These are phyloP conservation scores for Eustalomyia histrio DNA, from an alignment of 2,888 invertebrate genomes.

Conservation along the genomic window DNA sequence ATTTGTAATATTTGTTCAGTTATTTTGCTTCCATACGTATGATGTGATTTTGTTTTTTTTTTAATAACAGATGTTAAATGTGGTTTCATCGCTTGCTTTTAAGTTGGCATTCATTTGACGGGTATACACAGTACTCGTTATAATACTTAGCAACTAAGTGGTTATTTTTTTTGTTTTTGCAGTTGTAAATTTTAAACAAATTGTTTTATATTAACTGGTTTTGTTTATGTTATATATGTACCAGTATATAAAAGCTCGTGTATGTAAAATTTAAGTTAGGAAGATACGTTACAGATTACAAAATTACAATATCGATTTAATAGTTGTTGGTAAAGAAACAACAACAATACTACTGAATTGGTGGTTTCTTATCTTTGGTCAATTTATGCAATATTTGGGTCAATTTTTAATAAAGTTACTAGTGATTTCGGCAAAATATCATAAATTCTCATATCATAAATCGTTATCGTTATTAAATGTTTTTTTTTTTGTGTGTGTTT, in stretches of 20 bases:
- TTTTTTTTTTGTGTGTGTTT: neutral
- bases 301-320: neutral
- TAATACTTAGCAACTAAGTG: neutral
- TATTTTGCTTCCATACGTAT: neutral
- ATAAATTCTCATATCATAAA: constrained; percentile 14
- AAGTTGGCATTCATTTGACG: constrained; percentile 22
- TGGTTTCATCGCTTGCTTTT: constrained; percentile 21
- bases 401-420: constrained; percentile 4
- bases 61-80: constrained; percentile 20
- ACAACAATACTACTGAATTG: neutral
- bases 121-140: neutral
- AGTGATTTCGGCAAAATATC: neutral
- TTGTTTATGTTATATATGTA: no score
- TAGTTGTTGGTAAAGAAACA: neutral
- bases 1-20: neutral
- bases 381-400: neutral
- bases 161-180: constrained; percentile 8
- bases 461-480: neutral
- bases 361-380: neutral
- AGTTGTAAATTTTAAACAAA: constrained; percentile 47
- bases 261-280: neutral
- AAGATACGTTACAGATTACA: neutral
- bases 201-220: constrained; percentile 47
- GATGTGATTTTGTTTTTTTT: neutral
- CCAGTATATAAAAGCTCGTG: constrained; percentile 5